Evolutionary conservation across 1,140 invertebrate species (phyloP).

Genomic region (Drosophila pseudoananassae): DNA sequence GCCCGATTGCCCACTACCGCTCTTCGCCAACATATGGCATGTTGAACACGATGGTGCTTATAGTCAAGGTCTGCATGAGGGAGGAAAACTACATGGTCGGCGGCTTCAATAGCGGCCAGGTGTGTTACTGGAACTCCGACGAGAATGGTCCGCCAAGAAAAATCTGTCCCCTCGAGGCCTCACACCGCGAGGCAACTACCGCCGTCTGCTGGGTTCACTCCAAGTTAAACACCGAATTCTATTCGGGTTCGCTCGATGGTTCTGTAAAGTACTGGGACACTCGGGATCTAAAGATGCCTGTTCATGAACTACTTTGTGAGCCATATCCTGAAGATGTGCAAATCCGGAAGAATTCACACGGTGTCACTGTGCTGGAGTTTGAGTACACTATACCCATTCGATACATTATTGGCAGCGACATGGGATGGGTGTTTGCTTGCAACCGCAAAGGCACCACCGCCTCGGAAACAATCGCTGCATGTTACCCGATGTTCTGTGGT

Average conservation of each 20-base stretch:
- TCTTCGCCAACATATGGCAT: slow-evolving; percentile 73
- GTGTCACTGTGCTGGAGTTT: slow-evolving; percentile 92
- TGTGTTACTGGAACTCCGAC: slow-evolving; percentile 90
- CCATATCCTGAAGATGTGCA: slow-evolving; percentile 87
- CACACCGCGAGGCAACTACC: slow-evolving; percentile 89
- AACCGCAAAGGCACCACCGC: slow-evolving; percentile 91
- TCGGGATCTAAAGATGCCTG: slow-evolving; percentile 89
- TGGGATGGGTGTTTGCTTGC: slow-evolving; percentile 86
- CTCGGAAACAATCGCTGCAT: slow-evolving; percentile 88
- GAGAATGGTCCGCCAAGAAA: slow-evolving; percentile 86
- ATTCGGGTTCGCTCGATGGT: slow-evolving; percentile 93
- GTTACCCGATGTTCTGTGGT: slow-evolving; percentile 90
- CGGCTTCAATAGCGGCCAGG: slow-evolving; percentile 92
- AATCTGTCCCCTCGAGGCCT: slow-evolving; percentile 86
- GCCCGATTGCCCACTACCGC: slow-evolving; percentile 89
- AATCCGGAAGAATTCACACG: slow-evolving; percentile 87
- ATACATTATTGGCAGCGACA: slow-evolving; percentile 88
- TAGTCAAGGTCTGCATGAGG: slow-evolving; percentile 92
- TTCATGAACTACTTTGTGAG: slow-evolving; percentile 90
- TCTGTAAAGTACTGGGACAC: slow-evolving; percentile 93
- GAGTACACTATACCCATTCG: slow-evolving; percentile 94
- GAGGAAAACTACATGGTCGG: slow-evolving; percentile 91
- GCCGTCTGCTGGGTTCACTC: slow-evolving; percentile 90
- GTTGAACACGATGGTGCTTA: slow-evolving; percentile 86
- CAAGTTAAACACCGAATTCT: slow-evolving; percentile 92